phyloP scores from a whole-genome alignment of 2,888 invertebrate genomes.

The Harmothoe impar region DNA sequence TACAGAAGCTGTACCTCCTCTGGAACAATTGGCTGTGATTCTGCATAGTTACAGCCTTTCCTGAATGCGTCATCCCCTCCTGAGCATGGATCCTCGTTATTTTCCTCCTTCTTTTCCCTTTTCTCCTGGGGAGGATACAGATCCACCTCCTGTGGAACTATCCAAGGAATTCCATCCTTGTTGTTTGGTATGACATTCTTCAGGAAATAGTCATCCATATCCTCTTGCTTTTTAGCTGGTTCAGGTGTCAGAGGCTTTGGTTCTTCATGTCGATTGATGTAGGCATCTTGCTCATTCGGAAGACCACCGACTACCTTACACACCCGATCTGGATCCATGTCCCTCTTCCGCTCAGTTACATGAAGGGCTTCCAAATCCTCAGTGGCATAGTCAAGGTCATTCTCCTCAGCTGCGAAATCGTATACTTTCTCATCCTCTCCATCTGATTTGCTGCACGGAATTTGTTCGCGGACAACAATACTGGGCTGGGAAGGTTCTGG shows the following conservation, averaged over 20 bases:
- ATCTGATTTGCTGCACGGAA: not conserved
- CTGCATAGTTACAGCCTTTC: not conserved
- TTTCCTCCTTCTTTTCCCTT: not conserved
- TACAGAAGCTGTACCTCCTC: not conserved
- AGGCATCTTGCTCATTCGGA: slow-evolving; percentile 14
- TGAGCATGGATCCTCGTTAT: not conserved
- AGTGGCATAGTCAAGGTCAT: not conserved
- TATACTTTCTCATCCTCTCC: not conserved
- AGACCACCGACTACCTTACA: not conserved
- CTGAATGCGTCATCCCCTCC: not conserved
- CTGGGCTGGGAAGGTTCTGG: not conserved
- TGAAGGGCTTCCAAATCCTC: not conserved
- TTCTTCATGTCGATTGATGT: not conserved
- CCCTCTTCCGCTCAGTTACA: not conserved
- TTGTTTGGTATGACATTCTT: not conserved
- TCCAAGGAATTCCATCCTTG: not conserved
- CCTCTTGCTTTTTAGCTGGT: not conserved
- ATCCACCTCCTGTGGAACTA: not conserved
- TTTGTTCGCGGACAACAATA: not conserved
- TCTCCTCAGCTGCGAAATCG: not conserved
- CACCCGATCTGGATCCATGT: not conserved
- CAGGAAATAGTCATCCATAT: not conserved
- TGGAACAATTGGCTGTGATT: not conserved
- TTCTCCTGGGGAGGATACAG: no score
- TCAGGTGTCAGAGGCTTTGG: not conserved